These are phyloP conservation scores for Agapostemon virescens DNA, from an alignment of 2,888 invertebrate genomes.

Conservation along the genomic window DNA sequence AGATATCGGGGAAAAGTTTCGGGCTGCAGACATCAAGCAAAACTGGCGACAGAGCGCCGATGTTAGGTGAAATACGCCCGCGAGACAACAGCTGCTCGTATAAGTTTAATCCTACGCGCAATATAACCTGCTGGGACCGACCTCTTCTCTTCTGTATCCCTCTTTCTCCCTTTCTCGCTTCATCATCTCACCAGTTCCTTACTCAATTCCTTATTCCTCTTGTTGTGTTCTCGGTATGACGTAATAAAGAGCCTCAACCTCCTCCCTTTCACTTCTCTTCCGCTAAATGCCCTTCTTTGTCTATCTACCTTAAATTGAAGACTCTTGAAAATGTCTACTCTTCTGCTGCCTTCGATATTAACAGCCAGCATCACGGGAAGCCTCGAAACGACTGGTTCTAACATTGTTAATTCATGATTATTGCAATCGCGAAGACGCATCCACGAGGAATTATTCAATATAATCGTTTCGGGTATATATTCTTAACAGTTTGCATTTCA, in stretches of 20 bases:
- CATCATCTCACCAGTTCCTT: slow-evolving; percentile 11
- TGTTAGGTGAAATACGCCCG: slow-evolving; percentile 60
- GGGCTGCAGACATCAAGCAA: slow-evolving; percentile 49
- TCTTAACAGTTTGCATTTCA: no score
- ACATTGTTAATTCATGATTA: no score
- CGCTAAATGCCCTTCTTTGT: neutral
- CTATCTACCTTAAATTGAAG: neutral
- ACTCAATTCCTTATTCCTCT: slow-evolving; percentile 10
- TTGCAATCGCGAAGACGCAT: no score
- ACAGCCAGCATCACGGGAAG: no score
- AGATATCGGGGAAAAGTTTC: slow-evolving; percentile 58
- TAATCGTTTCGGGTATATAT: no score
- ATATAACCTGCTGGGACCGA: slow-evolving; percentile 53
- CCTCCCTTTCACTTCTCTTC: neutral
- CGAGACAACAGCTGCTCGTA: slow-evolving; percentile 63
- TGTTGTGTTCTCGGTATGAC: neutral
- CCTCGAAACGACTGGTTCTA: no score
- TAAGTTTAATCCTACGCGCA: slow-evolving; percentile 64
- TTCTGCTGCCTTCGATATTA: neutral
- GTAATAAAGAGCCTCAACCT: slow-evolving; percentile 34
- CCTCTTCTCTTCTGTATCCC: slow-evolving; percentile 19
- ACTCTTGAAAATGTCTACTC: neutral
- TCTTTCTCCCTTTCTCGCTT: neutral
- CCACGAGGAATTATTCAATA: no score
- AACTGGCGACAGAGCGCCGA: slow-evolving; percentile 44